Evolutionary conservation across 2,113 vertebrate genomes (phyloP).

Genomic region (Rafetus swinhoei): DNA sequence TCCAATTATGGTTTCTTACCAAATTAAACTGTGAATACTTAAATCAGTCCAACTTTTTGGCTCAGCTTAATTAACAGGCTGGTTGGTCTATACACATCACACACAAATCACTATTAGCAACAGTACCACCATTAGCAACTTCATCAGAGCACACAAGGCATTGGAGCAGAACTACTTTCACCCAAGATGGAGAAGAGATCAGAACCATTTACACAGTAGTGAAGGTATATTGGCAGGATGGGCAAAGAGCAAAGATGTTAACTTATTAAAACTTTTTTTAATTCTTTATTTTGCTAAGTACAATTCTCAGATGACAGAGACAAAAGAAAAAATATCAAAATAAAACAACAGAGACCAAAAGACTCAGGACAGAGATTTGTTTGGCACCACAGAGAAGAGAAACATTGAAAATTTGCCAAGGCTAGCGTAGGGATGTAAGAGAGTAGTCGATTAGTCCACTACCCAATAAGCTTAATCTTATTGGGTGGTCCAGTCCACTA

Average conservation of each 20-base stretch:
- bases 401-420: rapidly evolving
- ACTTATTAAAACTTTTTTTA: too few species aligned
- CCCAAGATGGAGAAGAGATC: not conserved
- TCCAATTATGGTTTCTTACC: not conserved
- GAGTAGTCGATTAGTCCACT: too few species aligned
- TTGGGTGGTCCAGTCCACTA: too few species aligned
- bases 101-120: not conserved
- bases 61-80: not conserved
- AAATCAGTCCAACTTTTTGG: not conserved
- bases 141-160: not conserved
- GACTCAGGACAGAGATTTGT: not conserved
- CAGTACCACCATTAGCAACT: rapidly evolving
- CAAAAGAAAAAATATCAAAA: not conserved
- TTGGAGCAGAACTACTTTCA: not conserved
- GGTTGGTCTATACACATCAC: not conserved
- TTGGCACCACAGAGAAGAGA: not conserved
- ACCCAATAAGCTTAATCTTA: too few species aligned
- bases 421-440: too few species aligned
- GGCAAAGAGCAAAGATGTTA: not conserved
- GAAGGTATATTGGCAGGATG: rapidly evolving
- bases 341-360: not conserved
- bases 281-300: not conserved
- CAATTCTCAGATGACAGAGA: not conserved
- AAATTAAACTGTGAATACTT: not conserved
- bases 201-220: rapidly evolving